These are phyloP conservation scores for Dicerorhinus sumatrensis DNA, from an alignment of 2,113 vertebrate genomes.

Conservation along the genomic window DNA sequence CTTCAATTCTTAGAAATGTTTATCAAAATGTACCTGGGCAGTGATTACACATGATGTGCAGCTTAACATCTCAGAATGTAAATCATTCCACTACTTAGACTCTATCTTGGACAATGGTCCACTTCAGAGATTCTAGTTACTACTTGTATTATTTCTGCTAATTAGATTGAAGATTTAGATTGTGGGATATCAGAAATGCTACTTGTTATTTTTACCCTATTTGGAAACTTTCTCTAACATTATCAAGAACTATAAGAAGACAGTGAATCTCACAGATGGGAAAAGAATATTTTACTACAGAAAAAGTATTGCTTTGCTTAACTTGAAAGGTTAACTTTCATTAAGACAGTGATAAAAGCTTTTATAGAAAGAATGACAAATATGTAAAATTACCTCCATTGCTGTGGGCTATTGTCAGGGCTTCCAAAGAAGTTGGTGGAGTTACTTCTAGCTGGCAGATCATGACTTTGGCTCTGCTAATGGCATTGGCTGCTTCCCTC, in stretches of 20 bases:
- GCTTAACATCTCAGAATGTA: neutral
- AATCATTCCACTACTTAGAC: neutral
- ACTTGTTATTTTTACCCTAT: constrained; percentile 45
- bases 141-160: neutral
- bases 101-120: neutral
- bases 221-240: constrained; percentile 66
- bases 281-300: constrained; percentile 66
- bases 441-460: constrained; percentile 96
- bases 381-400: constrained; percentile 90
- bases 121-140: neutral
- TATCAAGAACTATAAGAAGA: constrained; percentile 55
- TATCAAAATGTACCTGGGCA: neutral
- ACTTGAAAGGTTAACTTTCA: constrained; percentile 74
- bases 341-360: constrained; percentile 61
- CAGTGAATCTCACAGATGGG: constrained; percentile 52
- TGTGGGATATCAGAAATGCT: constrained; percentile 44
- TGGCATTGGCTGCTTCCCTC: constrained; percentile 86
- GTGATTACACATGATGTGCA: neutral
- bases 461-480: constrained; percentile 92
- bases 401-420: constrained; percentile 91
- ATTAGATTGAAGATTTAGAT: constrained; percentile 39
- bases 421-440: constrained; percentile 91
- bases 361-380: constrained; percentile 68
- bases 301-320: constrained; percentile 60
- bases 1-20: neutral